Evolutionary conservation across 2,797 vertebrate genomes (phyloP), one percentile per base, ranked within the genome.

Genomic region (Phylloscopus collybita): DNA sequence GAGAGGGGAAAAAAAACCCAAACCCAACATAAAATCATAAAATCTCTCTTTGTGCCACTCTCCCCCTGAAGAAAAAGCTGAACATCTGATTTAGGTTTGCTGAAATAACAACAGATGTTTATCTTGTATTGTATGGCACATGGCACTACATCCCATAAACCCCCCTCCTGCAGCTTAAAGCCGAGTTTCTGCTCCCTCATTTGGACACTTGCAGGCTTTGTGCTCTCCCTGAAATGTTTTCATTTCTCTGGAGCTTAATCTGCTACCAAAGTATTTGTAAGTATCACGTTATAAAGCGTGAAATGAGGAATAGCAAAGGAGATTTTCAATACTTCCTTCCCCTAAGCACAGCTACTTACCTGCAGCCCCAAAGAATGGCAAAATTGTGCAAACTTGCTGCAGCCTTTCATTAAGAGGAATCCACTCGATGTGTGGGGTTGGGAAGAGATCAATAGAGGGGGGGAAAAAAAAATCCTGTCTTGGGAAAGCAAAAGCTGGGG

Each of bases 71-170:
- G 90, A 97, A 97, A 97, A 96, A 94, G 93, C 96, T 76, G 94
- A 96, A 98, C 98, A 98, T 98, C 98, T 98, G 98, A 98, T 95
- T 98, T 93, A 92, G 96, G 97, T 98, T 98, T 98, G 96, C 97
- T 97, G 98, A 98, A 98, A 98, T 98, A 98, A 98, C 98, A 98
- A 97, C 98, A 98, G 98, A 98, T 98, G 98, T 98, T 98, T 98
- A 98, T 98, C 97, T 98, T 98, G 98, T 98, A 98, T 98, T 98
- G 98, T 98, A 97, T 98, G 98, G 98, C 98, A 98, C 97, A 97
- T 97, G 98, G 98, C 98, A 98, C 97, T 97, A 97, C 96, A 97
- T 98, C 98, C 96, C 97, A 97, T 98, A 97, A 98, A 98, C 97
- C 97, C 97, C 97, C 97, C 97, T 98, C 98, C 98, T 97, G 97